These are phyloP conservation scores for Macaria notata DNA, from an alignment of 2,888 invertebrate species.

Conservation along the genomic window DNA sequence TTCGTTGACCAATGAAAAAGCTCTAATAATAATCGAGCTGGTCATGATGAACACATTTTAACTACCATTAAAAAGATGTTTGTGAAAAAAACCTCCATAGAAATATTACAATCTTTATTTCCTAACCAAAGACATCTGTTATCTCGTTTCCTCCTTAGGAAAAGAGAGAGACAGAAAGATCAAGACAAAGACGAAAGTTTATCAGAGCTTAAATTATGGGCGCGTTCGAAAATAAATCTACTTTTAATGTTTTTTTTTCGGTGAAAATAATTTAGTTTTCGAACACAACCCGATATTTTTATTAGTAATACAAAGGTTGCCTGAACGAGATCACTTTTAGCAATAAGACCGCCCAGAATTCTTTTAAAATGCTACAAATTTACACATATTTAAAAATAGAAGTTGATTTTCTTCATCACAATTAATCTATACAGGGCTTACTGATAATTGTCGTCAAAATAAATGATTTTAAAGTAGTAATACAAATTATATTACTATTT, in stretches of 20 bases:
- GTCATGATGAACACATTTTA: no score
- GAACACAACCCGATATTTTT: not conserved
- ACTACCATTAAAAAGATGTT: not conserved
- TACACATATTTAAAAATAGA: not conserved
- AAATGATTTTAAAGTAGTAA: no score
- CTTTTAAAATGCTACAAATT: not conserved
- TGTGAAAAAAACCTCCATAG: not conserved
- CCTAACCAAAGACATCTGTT: not conserved
- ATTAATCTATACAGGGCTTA: no score
- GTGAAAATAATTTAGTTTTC: not conserved
- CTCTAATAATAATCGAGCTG: no score
- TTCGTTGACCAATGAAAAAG: no score
- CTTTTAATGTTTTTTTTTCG: no score
- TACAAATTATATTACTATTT: no score
- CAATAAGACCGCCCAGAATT: not conserved
- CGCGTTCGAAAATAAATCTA: no score
- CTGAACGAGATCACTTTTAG: conserved; percentile 7
- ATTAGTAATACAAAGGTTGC: conserved; percentile 1
- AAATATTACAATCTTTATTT: conserved; percentile 5
- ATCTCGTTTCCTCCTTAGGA: conserved; percentile 1
- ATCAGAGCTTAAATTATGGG: not conserved
- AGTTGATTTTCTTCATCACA: not conserved
- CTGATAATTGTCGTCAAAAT: no score
- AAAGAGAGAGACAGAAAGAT: conserved; percentile 5
- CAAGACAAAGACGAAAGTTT: not conserved